Evolutionary conservation across 2,113 vertebrate genomes (phyloP), one percentile per base, ranked within the genome.

Genomic region (Trogon melanurus): DNA sequence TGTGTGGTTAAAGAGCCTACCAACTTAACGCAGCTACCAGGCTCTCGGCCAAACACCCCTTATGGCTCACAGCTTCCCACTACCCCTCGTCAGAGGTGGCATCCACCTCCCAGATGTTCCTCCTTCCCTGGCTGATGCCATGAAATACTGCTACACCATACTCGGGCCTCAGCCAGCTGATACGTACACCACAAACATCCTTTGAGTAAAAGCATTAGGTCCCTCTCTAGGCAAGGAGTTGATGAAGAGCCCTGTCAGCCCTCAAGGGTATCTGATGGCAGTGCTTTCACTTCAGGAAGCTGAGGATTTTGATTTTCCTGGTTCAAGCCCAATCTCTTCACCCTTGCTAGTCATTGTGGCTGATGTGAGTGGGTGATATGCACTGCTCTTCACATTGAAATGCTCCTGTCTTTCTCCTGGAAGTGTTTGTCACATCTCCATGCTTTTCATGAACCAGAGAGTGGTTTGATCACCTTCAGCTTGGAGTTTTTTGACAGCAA

Each of bases 201-300:
- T 54, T 50, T 2, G 6, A 41, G 64, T 29, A 44, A 29, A 61
- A 26, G 72, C 65, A 48, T 38, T 26, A 30, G 32, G 6, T 41
- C 15, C 10, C 22, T 74, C 7, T 36, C 17, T 83, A 69, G 21
- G 25, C 6, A 60, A 12, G 22, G 60, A 76, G 58, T 16, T 74
- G 57, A 51, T 22, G 22, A 76, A 1, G 4, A 80, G 23, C n/a
- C 30, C 61, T 66, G 47, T 8, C 30, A 81, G 38, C 51, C 64
- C 3, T 38, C 2, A 1, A 26, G 34, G 6, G 8, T 34, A 19
- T n/a, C 30, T 41, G 70, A 47, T 0, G 5, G 19, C 13, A 36
- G 36, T 85, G 26, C 12, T 64, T 2, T 61, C 0, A 0, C 58
- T 56, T 29, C 53, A 82, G 48, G 57, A 21, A 79, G 15, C 41